Conservation (phyloP, 2,888 invertebrate species). For the Melanargia galathea region DNA sequence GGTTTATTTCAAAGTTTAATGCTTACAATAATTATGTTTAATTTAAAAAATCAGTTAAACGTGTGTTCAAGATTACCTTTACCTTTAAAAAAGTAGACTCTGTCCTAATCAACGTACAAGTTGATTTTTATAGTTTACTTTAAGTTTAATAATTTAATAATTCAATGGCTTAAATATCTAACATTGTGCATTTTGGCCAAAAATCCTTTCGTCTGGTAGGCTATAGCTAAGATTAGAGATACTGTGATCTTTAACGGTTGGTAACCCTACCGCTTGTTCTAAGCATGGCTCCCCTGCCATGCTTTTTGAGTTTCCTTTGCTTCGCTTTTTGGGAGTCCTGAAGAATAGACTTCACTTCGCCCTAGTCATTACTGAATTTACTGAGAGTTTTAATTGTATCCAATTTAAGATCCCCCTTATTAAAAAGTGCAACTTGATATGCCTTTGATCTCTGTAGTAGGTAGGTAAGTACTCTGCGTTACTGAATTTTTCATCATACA, state of each 20-base stretch:
- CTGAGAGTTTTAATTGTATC: constrained; percentile 34
- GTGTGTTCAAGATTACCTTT: too few species aligned
- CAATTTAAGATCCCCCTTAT: constrained; percentile 24
- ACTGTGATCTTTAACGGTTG: not conserved
- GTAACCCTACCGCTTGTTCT: constrained; percentile 23
- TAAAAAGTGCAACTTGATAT: constrained; percentile 3
- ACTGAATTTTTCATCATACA: not conserved
- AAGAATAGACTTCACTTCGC: constrained; percentile 31
- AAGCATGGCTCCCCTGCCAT: constrained; percentile 31
- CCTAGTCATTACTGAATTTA: constrained; percentile 26
- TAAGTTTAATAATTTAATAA: too few species aligned
- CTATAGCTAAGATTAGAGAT: too few species aligned
- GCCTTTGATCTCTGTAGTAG: constrained; percentile 18
- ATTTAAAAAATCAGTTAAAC: too few species aligned
- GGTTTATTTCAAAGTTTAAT: too few species aligned
- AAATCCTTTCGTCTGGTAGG: too few species aligned
- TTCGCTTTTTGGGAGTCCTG: constrained; percentile 35
- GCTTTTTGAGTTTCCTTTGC: constrained; percentile 40
- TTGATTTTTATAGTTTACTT: too few species aligned
- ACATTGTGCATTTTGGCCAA: too few species aligned
- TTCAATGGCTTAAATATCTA: too few species aligned
- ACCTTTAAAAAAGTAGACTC: too few species aligned
- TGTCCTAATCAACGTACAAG: too few species aligned
- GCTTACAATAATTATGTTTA: too few species aligned
- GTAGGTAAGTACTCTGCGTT: not conserved